Percentiles rank a stretch among this genome's conserved stretches.
Evolutionary conservation across 2,113 vertebrate genomes (phyloP).

Genomic region (Promerops cafer): DNA sequence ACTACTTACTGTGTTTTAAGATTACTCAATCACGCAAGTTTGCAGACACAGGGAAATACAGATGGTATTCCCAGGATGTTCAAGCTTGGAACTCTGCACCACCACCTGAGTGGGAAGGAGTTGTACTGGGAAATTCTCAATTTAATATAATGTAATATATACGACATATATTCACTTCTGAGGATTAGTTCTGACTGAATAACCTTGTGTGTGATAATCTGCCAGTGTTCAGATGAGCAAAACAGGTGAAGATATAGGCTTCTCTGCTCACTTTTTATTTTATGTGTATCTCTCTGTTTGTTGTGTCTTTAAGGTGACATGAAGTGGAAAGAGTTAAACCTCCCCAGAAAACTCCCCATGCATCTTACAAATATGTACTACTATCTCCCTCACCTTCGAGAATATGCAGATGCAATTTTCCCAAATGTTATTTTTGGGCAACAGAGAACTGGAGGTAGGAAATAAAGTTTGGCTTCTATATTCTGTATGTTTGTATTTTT

Average conservation of each 20-base stretch:
- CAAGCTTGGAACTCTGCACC: background rate
- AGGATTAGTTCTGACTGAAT: background rate
- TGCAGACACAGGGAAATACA: background rate
- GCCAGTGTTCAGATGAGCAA: background rate
- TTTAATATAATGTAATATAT: background rate
- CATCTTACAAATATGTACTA: conserved; percentile 65
- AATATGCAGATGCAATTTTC: conserved; percentile 60
- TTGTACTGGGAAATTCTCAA: background rate
- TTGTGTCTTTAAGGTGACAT: conserved; percentile 48
- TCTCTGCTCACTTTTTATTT: background rate
- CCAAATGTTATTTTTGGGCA: conserved; percentile 77
- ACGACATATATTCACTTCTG: background rate
- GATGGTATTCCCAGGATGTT: background rate
- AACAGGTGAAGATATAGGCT: background rate
- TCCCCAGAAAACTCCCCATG: background rate
- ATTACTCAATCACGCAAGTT: background rate
- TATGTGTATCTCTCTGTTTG: background rate
- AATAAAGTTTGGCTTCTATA: background rate
- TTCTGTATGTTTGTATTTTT: background rate
- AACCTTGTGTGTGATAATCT: background rate
- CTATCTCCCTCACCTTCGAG: conserved; percentile 80
- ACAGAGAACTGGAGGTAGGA: conserved; percentile 77
- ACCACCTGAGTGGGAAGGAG: fast-evolving
- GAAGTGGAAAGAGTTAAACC: background rate
- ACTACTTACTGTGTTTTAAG: background rate